Evolutionary conservation across 64 coral and sea anemone species (phyloP).

Genomic region (Montipora capricornis): DNA sequence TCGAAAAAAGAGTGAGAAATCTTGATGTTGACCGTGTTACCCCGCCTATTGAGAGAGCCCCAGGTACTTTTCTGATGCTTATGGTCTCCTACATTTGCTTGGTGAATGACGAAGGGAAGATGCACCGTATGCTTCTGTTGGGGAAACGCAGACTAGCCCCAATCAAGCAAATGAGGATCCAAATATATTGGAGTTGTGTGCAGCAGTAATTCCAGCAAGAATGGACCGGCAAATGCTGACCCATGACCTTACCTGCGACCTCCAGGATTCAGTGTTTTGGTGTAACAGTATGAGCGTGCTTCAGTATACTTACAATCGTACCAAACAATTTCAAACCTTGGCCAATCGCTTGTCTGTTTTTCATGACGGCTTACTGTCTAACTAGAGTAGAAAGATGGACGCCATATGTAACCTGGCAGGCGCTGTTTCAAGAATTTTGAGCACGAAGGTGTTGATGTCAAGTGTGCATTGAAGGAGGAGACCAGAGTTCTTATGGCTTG

Average conservation of each 20-base stretch:
- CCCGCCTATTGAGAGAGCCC: constrained; percentile 13
- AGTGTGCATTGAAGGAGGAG: neutral
- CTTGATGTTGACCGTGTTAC: constrained; percentile 4
- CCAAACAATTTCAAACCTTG: neutral
- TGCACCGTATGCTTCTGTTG: neutral
- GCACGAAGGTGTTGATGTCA: neutral
- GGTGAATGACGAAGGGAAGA: constrained; percentile 9
- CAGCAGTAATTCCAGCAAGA: neutral
- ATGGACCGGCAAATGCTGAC: neutral
- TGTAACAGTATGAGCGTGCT: constrained; percentile 9
- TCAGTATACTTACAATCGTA: constrained; percentile 18
- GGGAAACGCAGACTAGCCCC: constrained; percentile 1
- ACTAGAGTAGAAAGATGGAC: neutral
- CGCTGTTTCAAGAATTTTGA: neutral
- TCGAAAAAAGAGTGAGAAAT: neutral
- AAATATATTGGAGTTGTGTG: neutral
- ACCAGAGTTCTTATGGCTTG: constrained; percentile 8
- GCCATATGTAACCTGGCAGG: neutral
- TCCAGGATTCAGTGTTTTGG: neutral
- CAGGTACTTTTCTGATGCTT: constrained; percentile 6
- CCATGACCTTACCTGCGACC: too few species aligned
- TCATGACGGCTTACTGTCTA: neutral
- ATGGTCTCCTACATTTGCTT: neutral
- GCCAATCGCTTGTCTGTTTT: neutral
- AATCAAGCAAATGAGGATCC: neutral